Percentiles rank a stretch among this genome's conserved stretches.
These are phyloP conservation scores for Epicampocera succincta DNA, from an alignment of 2,888 invertebrate genomes.

Conservation along the genomic window DNA sequence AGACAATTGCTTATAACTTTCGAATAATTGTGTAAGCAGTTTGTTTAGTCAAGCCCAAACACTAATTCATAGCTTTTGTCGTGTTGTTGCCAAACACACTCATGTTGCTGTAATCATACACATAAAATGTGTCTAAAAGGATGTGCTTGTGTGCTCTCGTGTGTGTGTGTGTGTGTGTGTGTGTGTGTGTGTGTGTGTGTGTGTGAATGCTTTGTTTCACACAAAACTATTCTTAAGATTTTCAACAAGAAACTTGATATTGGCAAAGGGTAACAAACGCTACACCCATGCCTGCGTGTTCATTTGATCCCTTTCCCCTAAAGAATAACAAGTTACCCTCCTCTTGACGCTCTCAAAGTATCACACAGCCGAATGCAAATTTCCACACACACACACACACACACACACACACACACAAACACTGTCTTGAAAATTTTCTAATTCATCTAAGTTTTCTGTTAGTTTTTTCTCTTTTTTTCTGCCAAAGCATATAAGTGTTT, in stretches of 20 bases:
- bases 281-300: slow-evolving; percentile 10
- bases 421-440: slow-evolving; percentile 47
- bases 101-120: not conserved
- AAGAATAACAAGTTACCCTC: slow-evolving; percentile 27
- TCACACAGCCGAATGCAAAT: slow-evolving; percentile 1
- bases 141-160: not conserved
- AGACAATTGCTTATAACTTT: slow-evolving; percentile 1
- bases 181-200: not conserved
- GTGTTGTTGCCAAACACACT: slow-evolving; percentile 38
- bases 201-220: not conserved
- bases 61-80: slow-evolving; percentile 51
- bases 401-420: not conserved
- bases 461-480: slow-evolving; percentile 8
- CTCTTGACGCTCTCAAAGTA: slow-evolving; percentile 7
- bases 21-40: slow-evolving; percentile 29
- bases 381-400: too few species aligned
- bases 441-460: slow-evolving; percentile 44
- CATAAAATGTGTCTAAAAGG: not conserved
- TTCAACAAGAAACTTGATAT: slow-evolving; percentile 20
- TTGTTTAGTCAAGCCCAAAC: slow-evolving; percentile 57
- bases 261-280: slow-evolving; percentile 52
- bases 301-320: slow-evolving; percentile 14
- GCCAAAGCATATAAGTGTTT: not conserved
- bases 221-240: too few species aligned
- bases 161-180: not conserved